Evolutionary conservation across 2,888 invertebrate species (phyloP).

Genomic region (Cephus spinipes): DNA sequence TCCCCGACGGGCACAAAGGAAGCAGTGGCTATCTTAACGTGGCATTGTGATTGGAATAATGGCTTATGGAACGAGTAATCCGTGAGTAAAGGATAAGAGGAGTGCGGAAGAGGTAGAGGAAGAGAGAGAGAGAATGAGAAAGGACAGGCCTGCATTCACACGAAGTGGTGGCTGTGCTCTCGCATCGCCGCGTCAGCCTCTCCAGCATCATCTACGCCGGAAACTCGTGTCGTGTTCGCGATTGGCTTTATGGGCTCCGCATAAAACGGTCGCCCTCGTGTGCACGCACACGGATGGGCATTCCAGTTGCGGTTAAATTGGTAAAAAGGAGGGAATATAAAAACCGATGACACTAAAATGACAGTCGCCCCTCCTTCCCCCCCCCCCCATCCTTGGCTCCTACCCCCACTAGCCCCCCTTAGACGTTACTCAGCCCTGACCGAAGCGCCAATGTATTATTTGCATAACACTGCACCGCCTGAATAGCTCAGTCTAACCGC

Average conservation of each 20-base stretch:
- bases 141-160: background rate
- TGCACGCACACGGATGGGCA: background rate
- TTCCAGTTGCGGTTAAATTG: background rate
- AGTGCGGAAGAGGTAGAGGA: background rate
- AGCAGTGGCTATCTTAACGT: conserved; percentile 35
- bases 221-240: conserved; percentile 3
- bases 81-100: conserved; percentile 10
- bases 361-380: background rate
- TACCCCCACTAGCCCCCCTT: background rate
- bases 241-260: background rate
- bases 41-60: conserved; percentile 40
- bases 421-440: background rate
- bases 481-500: background rate
- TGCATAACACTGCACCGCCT: background rate
- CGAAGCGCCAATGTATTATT: background rate
- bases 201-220: conserved; percentile 1
- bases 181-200: background rate
- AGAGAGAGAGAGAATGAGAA: background rate
- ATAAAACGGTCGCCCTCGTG: background rate
- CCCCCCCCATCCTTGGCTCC: conserved; percentile 25
- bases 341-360: background rate
- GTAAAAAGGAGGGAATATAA: background rate
- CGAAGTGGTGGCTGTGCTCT: background rate
- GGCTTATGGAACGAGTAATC: conserved; percentile 37
- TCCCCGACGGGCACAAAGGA: conserved; percentile 30